Base-by-base conservation (phyloP, 2,113 vertebrate genomes). In the Phrynocephalus versicolor region DNA sequence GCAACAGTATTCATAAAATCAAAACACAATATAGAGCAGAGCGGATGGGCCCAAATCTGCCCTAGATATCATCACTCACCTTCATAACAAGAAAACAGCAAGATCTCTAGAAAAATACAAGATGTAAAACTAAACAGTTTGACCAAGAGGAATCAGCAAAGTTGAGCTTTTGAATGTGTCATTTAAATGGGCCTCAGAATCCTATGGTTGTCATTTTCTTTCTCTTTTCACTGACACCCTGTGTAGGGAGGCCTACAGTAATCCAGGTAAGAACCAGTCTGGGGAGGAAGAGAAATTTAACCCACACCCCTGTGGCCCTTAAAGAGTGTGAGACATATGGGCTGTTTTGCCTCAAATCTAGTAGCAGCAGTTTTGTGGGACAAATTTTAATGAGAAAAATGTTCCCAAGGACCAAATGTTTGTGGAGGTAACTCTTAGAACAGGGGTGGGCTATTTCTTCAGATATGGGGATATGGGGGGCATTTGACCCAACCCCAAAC, bases 11-110 rank as follows among this genome's bases (percentile, higher is more conserved):
- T 82, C 87, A 6, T 14, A 60, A 25, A 9, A 3, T 67, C 71
- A 85, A 91, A 85, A 70, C 69, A 87, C 30, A 51, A 91, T 90
- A 70, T 88, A 71, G 81, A 69, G 19, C 30, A 25, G 62, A 73
- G 51, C 13, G 90, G 41, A 39, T 77, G 45, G 51, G 25, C 81
- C 62, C 77, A 89, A 79, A 88, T 62, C 12, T 77, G 35, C 16
- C 55, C 79, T 41, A 13, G 41, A 23, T 88, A 86, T 84, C 64
- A 84, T 6, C 41, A 60, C 19, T 15, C 23, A 6, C 62, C 86
- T 72, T 27, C 27, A 37, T 72, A 83, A 30, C 58, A 64, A 73
- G 75, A 65, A 64, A 55, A 79, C 41, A 60, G 25, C 27, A 55
- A 71, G 73, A 51, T 58, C 12, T 12, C 62, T 27, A 65, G 65